A percentile compares a stretch with the other conserved stretches of the same genome.
These are phyloP conservation scores for Therioaphis trifolii DNA, from an alignment of 2,888 invertebrate species.

Conservation along the genomic window DNA sequence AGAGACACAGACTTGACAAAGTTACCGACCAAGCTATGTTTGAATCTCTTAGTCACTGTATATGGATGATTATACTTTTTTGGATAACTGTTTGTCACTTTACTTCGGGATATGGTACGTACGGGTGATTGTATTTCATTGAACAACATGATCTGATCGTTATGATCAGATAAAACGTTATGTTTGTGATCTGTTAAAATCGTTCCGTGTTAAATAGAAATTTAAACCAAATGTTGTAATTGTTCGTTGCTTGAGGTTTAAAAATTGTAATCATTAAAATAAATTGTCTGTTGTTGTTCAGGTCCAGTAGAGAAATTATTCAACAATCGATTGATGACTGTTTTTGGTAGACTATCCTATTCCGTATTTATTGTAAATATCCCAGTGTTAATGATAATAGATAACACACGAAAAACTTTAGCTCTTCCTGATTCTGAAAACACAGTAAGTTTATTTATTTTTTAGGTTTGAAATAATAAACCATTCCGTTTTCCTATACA, in stretches of 20 bases:
- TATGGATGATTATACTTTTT: background rate
- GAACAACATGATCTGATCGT: too few relatives aligned
- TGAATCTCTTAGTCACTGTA: background rate
- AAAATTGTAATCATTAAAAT: too few relatives aligned
- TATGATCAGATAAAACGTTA: too few relatives aligned
- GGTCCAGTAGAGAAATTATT: slow-evolving; percentile 18
- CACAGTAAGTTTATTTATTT: slow-evolving; percentile 22
- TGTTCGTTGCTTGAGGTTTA: too few relatives aligned
- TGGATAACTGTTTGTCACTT: slow-evolving; percentile 23
- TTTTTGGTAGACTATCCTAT: background rate
- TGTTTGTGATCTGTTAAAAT: too few relatives aligned
- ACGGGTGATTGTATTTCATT: background rate
- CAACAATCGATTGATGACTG: background rate
- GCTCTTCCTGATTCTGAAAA: background rate
- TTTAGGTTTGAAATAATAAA: too few relatives aligned
- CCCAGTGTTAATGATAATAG: slow-evolving; percentile 5
- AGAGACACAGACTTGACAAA: slow-evolving; percentile 1
- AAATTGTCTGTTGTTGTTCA: slow-evolving; percentile 6
- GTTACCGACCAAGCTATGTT: slow-evolving; percentile 21
- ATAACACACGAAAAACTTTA: background rate
- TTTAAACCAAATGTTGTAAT: too few relatives aligned
- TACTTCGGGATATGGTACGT: slow-evolving; percentile 39
- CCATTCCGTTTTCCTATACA: too few relatives aligned
- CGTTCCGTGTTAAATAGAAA: too few relatives aligned
- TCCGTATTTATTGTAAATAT: slow-evolving; percentile 24